Evolutionary conservation across 1,140 invertebrate species (phyloP).

Genomic region (Gerris buenoi): DNA sequence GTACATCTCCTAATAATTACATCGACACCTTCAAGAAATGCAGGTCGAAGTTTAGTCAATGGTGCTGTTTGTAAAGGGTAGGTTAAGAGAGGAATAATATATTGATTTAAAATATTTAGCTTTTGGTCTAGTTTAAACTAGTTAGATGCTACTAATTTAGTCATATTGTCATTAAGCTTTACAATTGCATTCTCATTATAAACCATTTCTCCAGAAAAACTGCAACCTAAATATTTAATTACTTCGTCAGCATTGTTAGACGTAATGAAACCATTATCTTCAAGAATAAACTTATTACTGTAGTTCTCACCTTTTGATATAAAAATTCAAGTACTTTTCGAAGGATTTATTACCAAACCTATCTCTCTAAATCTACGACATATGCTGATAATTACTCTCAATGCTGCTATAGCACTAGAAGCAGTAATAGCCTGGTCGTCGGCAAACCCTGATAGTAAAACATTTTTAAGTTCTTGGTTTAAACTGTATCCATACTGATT

Average conservation of each 20-base stretch:
- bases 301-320: neutral
- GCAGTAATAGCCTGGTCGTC: neutral
- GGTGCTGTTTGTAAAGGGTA: neutral
- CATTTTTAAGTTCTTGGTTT: neutral
- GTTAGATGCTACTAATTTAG: no score
- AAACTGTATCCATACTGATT: neutral
- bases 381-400: neutral
- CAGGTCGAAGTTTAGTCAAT: neutral
- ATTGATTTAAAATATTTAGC: neutral
- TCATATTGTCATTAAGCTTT: neutral
- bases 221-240: neutral
- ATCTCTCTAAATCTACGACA: neutral
- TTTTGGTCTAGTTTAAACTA: neutral
- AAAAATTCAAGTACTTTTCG: neutral
- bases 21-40: neutral
- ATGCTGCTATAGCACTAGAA: no score
- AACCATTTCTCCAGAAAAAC: neutral
- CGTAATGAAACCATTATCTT: neutral
- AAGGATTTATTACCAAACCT: neutral
- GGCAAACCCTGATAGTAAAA: neutral
- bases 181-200: neutral
- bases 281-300: neutral
- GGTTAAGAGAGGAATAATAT: neutral
- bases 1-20: neutral
- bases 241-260: neutral